Evolutionary conservation across 1,140 invertebrate genomes (phyloP).

Genomic region (Thalassaphorura encarpata): DNA sequence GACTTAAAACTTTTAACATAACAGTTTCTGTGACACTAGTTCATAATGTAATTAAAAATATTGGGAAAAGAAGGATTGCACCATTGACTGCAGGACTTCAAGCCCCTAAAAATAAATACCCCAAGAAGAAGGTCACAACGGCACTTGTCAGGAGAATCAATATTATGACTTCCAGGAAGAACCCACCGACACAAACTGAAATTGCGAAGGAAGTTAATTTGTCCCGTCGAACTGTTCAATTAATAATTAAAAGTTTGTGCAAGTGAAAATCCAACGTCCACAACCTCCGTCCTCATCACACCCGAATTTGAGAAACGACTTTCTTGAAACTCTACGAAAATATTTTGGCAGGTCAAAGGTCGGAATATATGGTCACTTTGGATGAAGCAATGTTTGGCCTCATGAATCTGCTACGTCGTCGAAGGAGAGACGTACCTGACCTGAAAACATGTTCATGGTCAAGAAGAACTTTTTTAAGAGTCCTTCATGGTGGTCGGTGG

Average conservation of each 20-base stretch:
- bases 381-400: constrained; percentile 7
- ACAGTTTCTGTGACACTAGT: background rate
- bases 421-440: background rate
- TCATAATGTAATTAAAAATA: background rate
- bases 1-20: background rate
- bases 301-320: background rate
- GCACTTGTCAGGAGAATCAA: background rate
- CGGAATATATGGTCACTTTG: constrained; percentile 9
- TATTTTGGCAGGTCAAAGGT: background rate
- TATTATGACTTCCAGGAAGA: background rate
- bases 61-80: background rate
- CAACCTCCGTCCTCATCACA: background rate
- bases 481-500: constrained; percentile 10
- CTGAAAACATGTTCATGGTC: background rate
- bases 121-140: background rate
- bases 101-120: background rate
- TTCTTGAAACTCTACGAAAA: constrained; percentile 5
- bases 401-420: background rate
- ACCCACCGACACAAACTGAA: background rate
- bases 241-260: background rate
- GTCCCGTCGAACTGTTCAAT: background rate
- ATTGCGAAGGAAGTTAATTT: background rate
- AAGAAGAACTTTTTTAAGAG: constrained; percentile 1
- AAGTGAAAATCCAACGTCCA: constrained; percentile 3
- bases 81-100: background rate